Base-by-base conservation (phyloP, 2,113 vertebrate genomes). In the Malaclemys terrapin region DNA sequence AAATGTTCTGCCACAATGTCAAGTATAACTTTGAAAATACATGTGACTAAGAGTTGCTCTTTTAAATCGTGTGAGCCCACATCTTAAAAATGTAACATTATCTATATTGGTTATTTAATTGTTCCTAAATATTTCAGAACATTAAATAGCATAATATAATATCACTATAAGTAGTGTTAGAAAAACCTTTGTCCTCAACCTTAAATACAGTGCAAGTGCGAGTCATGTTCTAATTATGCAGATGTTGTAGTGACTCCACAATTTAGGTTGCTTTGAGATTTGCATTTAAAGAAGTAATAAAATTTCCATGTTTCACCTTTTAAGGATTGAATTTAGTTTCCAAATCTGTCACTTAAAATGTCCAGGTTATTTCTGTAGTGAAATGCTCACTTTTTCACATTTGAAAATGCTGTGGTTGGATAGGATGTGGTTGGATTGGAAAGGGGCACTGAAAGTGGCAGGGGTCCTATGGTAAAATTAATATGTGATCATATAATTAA, bases 51-150 rank as follows among this genome's bases (percentile, higher is more conserved):
- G 17, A 85, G 19, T 1, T 89, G 20, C 1, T 91, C 3, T 49
- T 93, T 89, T 88, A 80, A 65, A 11, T 82, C 4, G 29, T 76
- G 88, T 24, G 10, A 90, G 31, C 5, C 5, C 16, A 93, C 50
- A 88, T 3, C 72, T 76, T 91, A 85, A 75, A 91, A 82, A 54
- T 47, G 3, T 56, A 29, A 65, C 79, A 89, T 94, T 14, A 86
- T 5, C 1, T 80, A 5, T 81, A 10, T 5, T 92, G 4, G 22
- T 94, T 89, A 80, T 89, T 85, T 93, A 4, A 50, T 84, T 17
- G 69, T 78, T 85, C 1, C 10, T 20, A 24, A 10, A 81, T 76
- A 13, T 75, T 2, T 89, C 85, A 93, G 10, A 87, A 11, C 0
- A 10, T 88, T 85, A 6, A 53, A 16, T 54, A 16, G 12, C 92